Conservation (phyloP, 2,888 invertebrate species). For the Dexiosoma caninum region DNA sequence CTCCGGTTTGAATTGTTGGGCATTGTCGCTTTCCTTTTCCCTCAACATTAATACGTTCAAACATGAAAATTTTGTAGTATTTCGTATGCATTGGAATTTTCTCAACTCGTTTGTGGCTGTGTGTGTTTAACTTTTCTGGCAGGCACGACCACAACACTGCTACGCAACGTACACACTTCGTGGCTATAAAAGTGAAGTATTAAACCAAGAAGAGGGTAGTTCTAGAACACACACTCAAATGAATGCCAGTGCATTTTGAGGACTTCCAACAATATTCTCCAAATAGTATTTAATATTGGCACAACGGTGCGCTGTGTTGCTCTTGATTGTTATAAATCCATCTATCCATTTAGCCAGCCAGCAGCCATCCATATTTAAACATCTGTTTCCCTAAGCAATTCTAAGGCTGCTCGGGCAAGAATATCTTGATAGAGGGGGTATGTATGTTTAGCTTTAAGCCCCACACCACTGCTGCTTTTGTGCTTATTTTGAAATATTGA, state of each 20-base stretch:
- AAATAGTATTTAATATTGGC: constrained; percentile 29
- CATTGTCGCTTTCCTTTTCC: constrained; percentile 2
- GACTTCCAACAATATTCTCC: constrained; percentile 36
- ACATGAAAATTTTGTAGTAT: constrained; percentile 46
- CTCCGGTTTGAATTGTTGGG: too few species aligned
- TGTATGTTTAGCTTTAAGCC: constrained; percentile 10
- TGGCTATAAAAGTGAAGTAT: constrained; percentile 15
- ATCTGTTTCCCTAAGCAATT: constrained; percentile 52
- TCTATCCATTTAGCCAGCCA: constrained; percentile 28
- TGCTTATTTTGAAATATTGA: constrained; percentile 49
- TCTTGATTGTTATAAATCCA: constrained; percentile 43
- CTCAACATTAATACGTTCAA: constrained; percentile 2
- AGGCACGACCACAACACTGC: neutral
- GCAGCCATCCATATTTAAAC: constrained; percentile 40
- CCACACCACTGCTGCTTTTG: neutral
- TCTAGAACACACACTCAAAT: neutral
- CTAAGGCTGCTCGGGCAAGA: neutral
- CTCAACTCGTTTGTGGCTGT: constrained; percentile 23
- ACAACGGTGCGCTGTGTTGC: constrained; percentile 15
- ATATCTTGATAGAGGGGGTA: neutral
- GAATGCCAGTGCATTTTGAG: constrained; percentile 49
- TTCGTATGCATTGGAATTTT: constrained; percentile 57
- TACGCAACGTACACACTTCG: constrained; percentile 7
- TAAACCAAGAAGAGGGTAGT: constrained; percentile 37
- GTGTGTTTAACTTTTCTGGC: constrained; percentile 21